These are phyloP conservation scores for Serranochromis macrocephalus DNA, from an alignment of 2,113 vertebrate species.

Conservation along the genomic window DNA sequence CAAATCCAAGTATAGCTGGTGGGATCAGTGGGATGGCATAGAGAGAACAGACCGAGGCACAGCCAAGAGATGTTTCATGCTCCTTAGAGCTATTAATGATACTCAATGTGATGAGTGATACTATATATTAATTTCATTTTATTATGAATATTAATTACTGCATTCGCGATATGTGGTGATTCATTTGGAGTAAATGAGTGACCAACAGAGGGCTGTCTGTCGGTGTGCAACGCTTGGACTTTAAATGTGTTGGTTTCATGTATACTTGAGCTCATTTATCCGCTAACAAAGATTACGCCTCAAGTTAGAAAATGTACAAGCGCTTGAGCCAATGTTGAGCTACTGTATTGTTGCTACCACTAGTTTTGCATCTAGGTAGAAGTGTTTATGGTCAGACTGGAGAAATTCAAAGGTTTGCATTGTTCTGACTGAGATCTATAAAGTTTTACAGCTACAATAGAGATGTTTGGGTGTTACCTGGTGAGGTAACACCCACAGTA, in stretches of 20 bases:
- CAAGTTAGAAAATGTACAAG: neutral
- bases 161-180: neutral
- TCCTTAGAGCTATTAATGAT: neutral
- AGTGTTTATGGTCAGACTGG: neutral
- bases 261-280: neutral
- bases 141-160: neutral
- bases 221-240: neutral
- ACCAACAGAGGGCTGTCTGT: neutral
- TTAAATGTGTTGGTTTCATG: neutral
- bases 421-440: neutral
- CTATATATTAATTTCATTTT: neutral
- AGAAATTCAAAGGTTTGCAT: neutral
- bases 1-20: neutral
- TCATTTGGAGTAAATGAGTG: neutral
- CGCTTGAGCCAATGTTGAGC: neutral
- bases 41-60: neutral
- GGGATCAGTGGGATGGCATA: neutral
- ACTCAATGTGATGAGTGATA: neutral
- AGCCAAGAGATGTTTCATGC: neutral
- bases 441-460: constrained; percentile 5
- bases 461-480: constrained; percentile 24
- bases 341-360: neutral
- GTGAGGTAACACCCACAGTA: neutral
- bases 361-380: neutral
- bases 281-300: neutral